phyloP scores from a whole-genome alignment of 2,888 invertebrate species.

The Entomobrya multifasciata region DNA sequence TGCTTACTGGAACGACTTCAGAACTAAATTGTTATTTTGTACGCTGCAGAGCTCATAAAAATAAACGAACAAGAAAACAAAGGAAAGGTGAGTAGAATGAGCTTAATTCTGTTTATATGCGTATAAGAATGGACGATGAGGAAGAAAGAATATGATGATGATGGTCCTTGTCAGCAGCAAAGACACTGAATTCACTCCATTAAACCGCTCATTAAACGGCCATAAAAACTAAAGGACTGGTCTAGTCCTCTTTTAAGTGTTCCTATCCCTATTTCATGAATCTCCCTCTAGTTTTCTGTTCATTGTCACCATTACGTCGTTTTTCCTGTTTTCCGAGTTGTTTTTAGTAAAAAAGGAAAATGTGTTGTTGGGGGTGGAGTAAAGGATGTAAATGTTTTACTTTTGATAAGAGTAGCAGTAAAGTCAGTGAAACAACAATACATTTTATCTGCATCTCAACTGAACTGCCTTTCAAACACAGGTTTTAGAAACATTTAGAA shows the following conservation, averaged over 20 bases:
- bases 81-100: neutral
- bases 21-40: constrained; percentile 36
- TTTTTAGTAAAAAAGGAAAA: constrained; percentile 5
- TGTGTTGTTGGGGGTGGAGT: constrained; percentile 45
- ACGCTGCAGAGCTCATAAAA: neutral
- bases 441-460: constrained; percentile 1
- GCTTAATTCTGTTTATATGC: neutral
- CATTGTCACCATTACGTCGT: constrained; percentile 7
- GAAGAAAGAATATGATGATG: no score
- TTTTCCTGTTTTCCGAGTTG: neutral
- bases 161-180: constrained; percentile 12
- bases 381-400: constrained; percentile 59
- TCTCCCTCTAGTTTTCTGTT: neutral
- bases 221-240: constrained; percentile 41
- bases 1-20: neutral
- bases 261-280: neutral
- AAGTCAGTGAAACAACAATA: constrained; percentile 48
- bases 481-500: constrained; percentile 25
- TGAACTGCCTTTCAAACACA: neutral
- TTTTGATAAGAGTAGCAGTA: constrained; percentile 30
- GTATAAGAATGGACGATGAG: no score
- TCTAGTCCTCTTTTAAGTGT: neutral
- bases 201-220: constrained; percentile 62
- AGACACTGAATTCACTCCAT: constrained; percentile 43
- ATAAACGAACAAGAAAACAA: neutral